These are phyloP conservation scores for Gorsachius magnificus DNA, from an alignment of 2,797 vertebrate genomes.

Conservation along the genomic window DNA sequence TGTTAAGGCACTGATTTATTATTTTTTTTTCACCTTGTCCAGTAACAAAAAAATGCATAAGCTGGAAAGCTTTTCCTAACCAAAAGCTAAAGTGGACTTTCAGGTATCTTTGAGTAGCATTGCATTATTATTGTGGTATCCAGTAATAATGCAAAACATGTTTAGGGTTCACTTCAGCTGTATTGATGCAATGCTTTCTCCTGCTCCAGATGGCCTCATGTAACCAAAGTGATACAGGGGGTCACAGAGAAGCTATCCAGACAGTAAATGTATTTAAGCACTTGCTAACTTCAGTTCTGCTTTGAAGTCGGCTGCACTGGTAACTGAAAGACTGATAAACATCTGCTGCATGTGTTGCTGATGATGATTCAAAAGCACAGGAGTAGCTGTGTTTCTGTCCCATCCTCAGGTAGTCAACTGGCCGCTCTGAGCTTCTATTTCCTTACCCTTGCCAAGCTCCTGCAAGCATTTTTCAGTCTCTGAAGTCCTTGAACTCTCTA, in stretches of 20 bases:
- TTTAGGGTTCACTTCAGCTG: not conserved
- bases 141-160: not conserved
- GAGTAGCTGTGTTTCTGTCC: not conserved
- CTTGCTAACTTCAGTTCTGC: not conserved
- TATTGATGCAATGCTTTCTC: not conserved
- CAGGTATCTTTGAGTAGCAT: not conserved
- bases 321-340: not conserved
- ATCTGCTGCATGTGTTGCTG: not conserved
- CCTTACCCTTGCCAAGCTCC: not conserved
- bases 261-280: not conserved
- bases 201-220: not conserved
- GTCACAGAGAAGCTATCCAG: not conserved
- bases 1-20: not conserved
- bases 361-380: not conserved
- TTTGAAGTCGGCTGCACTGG: not conserved
- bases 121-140: not conserved
- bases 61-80: not conserved
- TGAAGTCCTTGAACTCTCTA: not conserved
- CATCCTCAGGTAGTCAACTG: not conserved
- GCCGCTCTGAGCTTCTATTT: not conserved
- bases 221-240: not conserved
- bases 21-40: not conserved
- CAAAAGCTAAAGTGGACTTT: not conserved
- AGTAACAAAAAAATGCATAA: not conserved
- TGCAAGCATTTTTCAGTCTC: not conserved